These are phyloP conservation scores for Oscheius myriophilus DNA, from an alignment of 2,888 invertebrate species.

Conservation along the genomic window DNA sequence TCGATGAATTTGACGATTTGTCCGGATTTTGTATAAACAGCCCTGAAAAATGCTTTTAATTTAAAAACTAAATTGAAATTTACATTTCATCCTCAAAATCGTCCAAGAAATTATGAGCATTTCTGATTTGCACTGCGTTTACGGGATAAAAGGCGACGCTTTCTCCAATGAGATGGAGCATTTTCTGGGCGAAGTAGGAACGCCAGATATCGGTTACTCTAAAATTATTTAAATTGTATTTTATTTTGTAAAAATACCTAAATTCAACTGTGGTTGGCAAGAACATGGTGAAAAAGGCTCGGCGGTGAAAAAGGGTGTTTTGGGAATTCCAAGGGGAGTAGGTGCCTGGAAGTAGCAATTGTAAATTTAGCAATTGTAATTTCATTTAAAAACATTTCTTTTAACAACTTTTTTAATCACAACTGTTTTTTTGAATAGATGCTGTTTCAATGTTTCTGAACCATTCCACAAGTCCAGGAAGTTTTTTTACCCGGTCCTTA, in stretches of 20 bases:
- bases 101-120: slow-evolving; percentile 48
- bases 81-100: slow-evolving; percentile 48
- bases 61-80: no score
- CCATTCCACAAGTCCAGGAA: no score
- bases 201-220: slow-evolving; percentile 55
- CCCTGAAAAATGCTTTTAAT: neutral
- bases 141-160: slow-evolving; percentile 46
- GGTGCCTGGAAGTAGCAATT: no score
- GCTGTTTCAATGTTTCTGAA: no score
- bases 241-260: slow-evolving; percentile 44
- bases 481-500: no score
- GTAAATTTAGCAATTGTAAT: no score
- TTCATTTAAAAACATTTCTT: no score
- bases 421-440: no score
- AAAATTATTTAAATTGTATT: slow-evolving; percentile 38
- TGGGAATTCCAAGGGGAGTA: slow-evolving; percentile 57
- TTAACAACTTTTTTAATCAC: no score
- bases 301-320: slow-evolving; percentile 51
- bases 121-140: slow-evolving; percentile 49
- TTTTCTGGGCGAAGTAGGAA: slow-evolving; percentile 47
- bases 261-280: slow-evolving; percentile 54
- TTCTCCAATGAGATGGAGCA: slow-evolving; percentile 45
- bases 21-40: slow-evolving; percentile 7
- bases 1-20: slow-evolving; percentile 6
- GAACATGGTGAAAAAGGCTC: slow-evolving; percentile 51